phyloP scores from a whole-genome alignment of 1,140 invertebrate species.

The Zaprionus nigranus region DNA sequence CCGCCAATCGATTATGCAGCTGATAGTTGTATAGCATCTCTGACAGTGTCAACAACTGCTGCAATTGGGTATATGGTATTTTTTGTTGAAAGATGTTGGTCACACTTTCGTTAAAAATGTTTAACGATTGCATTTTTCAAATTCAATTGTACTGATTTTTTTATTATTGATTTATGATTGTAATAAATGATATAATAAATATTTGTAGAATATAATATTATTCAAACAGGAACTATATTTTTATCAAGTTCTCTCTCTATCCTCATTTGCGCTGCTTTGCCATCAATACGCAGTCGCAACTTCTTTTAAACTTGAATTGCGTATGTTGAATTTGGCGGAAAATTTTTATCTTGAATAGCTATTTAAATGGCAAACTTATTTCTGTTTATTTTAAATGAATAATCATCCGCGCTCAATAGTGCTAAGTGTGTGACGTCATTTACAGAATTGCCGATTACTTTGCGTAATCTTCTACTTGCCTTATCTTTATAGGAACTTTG shows the following conservation, averaged over 20 bases:
- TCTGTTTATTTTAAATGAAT: background rate
- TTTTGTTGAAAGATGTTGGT: background rate
- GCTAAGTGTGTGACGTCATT: background rate
- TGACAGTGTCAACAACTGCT: background rate
- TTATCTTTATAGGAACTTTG: background rate
- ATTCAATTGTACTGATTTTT: background rate
- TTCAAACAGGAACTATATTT: background rate
- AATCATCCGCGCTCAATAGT: background rate
- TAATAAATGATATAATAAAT: background rate
- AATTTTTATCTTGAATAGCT: background rate
- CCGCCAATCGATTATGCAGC: background rate
- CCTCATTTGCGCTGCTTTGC: background rate
- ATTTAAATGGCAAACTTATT: background rate
- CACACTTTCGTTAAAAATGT: background rate
- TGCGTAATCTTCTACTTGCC: background rate
- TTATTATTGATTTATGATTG: background rate
- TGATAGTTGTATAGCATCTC: background rate
- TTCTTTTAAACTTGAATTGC: too few relatives aligned
- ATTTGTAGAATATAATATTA: background rate
- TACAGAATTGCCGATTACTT: background rate
- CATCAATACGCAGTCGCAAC: background rate
- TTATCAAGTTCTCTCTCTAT: background rate
- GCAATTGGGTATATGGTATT: background rate
- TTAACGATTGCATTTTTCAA: background rate
- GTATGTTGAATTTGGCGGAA: background rate